A percentile compares a stretch with the other conserved stretches of the same genome.
phyloP scores from a whole-genome alignment of 1,140 invertebrate species.

The Drosophila sechellia region DNA sequence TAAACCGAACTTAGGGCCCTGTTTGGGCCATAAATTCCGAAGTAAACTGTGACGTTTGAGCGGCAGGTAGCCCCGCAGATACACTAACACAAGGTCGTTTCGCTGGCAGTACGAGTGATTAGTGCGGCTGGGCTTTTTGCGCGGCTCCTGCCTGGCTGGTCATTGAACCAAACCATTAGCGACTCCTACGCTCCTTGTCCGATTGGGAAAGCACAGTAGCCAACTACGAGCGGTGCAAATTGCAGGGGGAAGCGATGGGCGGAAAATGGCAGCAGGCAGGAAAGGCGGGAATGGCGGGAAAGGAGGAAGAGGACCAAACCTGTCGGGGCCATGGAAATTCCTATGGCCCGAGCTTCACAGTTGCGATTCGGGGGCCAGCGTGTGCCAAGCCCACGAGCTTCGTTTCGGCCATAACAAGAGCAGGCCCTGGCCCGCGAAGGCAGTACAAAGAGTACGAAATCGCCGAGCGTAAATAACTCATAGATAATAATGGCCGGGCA shows the following conservation, averaged over 20 bases:
- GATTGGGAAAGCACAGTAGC: slow-evolving; percentile 64
- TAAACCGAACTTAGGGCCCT: slow-evolving; percentile 68
- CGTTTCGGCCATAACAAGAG: slow-evolving; percentile 69
- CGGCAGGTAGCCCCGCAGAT: slow-evolving; percentile 23
- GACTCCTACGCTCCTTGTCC: slow-evolving; percentile 43
- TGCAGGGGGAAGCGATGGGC: slow-evolving; percentile 24
- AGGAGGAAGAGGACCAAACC: slow-evolving; percentile 30
- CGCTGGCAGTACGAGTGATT: slow-evolving; percentile 34
- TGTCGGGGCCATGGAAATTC: slow-evolving; percentile 55
- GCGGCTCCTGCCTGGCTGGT: slow-evolving; percentile 31
- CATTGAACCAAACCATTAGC: slow-evolving; percentile 65
- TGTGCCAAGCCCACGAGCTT: slow-evolving; percentile 74
- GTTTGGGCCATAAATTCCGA: slow-evolving; percentile 63
- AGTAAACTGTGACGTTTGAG: slow-evolving; percentile 57
- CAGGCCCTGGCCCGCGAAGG: slow-evolving; percentile 11
- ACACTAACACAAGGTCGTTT: slow-evolving; percentile 62
- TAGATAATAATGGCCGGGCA: slow-evolving; percentile 76
- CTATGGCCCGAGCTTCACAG: slow-evolving; percentile 27
- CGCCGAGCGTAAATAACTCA: slow-evolving; percentile 76
- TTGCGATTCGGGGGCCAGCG: slow-evolving; percentile 57
- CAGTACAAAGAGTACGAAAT: slow-evolving; percentile 27
- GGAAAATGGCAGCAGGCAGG: neutral
- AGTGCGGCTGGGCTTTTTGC: slow-evolving; percentile 18
- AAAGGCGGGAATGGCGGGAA: neutral
- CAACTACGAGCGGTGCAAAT: slow-evolving; percentile 58